Conservation (phyloP, 2,113 vertebrate species). For the Drymodes brunneopygia region DNA sequence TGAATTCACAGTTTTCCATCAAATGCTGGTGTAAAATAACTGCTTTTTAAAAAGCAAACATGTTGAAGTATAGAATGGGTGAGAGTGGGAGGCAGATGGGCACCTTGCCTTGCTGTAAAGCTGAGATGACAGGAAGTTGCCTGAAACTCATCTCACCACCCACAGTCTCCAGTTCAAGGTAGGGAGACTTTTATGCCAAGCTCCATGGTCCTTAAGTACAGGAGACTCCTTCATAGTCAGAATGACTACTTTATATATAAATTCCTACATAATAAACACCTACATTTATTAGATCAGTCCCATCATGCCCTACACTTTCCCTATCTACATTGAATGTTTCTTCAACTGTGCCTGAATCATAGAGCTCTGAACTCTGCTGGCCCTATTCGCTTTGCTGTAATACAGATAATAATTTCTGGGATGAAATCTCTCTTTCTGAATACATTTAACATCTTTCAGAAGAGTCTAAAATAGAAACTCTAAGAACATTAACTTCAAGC, state of each 20-base stretch:
- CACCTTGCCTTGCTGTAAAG: not conserved
- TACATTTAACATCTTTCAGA: not conserved
- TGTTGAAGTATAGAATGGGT: not conserved
- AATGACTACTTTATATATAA: not conserved
- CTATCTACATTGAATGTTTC: not conserved
- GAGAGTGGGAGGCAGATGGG: not conserved
- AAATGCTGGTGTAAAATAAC: not conserved
- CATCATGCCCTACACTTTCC: not conserved
- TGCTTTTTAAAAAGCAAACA: not conserved
- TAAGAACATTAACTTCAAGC: conserved; percentile 3
- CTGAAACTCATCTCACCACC: not conserved
- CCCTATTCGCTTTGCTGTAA: not conserved
- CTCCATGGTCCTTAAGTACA: not conserved
- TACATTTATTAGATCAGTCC: not conserved
- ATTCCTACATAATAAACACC: not conserved
- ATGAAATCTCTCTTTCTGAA: not conserved
- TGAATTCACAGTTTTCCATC: not conserved
- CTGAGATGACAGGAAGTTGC: not conserved
- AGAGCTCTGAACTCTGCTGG: not conserved
- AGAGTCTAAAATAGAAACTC: conserved; percentile 31
- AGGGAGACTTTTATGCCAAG: not conserved
- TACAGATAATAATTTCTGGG: not conserved
- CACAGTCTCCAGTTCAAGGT: not conserved
- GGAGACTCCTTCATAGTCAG: not conserved
- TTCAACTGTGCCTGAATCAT: not conserved